Conservation (phyloP, 2,888 invertebrate species). For the Brenthis ino region DNA sequence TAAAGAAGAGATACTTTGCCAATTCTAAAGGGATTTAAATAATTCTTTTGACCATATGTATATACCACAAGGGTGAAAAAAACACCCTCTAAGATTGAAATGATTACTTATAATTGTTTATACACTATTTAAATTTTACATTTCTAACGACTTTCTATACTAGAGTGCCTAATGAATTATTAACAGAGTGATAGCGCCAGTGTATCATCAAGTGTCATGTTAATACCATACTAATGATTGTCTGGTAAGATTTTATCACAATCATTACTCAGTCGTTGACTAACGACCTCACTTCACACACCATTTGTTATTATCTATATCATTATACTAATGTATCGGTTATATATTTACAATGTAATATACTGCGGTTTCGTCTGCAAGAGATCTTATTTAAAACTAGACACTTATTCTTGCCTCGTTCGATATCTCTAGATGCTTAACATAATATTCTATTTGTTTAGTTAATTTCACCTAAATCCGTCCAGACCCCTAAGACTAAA, state of each 20-base stretch:
- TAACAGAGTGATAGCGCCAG: not conserved
- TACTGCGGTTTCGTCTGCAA: not conserved
- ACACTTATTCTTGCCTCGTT: no score
- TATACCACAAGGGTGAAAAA: no score
- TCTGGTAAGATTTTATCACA: slow-evolving; percentile 28
- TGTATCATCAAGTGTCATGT: slow-evolving; percentile 22
- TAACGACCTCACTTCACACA: slow-evolving; percentile 29
- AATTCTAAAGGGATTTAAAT: no score
- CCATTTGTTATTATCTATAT: slow-evolving; percentile 27
- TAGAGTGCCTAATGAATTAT: slow-evolving; percentile 15
- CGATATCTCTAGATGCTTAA: no score
- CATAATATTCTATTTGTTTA: no score
- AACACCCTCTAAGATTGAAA: no score
- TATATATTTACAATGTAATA: not conserved
- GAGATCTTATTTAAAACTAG: not conserved
- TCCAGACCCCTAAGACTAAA: no score
- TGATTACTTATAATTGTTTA: no score
- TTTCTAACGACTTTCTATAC: slow-evolving; percentile 6
- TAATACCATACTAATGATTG: slow-evolving; percentile 26
- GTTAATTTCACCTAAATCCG: no score
- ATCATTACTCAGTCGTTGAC: slow-evolving; percentile 28
- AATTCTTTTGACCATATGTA: not conserved
- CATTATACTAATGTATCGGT: slow-evolving; percentile 30
- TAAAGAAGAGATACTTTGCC: no score
- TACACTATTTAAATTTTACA: no score